Base-by-base conservation (phyloP, 23 tunicate species). In the Ciona savignyi region DNA sequence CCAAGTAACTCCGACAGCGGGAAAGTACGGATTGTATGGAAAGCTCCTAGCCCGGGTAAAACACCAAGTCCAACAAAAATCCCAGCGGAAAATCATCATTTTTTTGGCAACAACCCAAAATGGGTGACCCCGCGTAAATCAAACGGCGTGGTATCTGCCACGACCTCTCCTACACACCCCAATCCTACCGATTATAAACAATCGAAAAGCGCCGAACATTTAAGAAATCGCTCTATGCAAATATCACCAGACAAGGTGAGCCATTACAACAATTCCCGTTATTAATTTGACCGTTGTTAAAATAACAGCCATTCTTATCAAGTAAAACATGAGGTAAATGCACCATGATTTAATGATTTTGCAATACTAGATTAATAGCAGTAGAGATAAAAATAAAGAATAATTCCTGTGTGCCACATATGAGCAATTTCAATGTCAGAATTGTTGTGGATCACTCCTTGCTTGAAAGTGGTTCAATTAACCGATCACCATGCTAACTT, bases 21-120 rank as follows among this genome's bases (percentile, higher is more conserved):
- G 27, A 68, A 68, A 28, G 73, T 68, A 28, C 27, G 27, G 22
- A 23, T 68, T 6, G 73, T 68, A 9, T 68, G 73, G 73, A 68
- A 68, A 28, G 29, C 73, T 26, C 73, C 73, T 25, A 68, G 35
- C 22, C 73, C 73, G 27, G 35, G 30, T 25, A 68, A 68, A 30
- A 30, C 35, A 6, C 34, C 73, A 20, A 42, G 26, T 22, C 30
- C 35, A 9, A 23, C 21, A 23, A 0, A 66, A 21, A 23, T 66
- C 0, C 30, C 35, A 9, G 24, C 42, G 27, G 11, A 25, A 0
- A 22, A 63, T 75, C 23, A 1, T 31, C 56, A 30, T 21, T 66
- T 68, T 67, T 64, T 25, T 25, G 27, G 27, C 75, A 66, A 74
- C 21, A 23, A 25, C 32, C 74, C 66, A 42, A 42, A 42, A 42